Base-by-base conservation (phyloP, 2,113 vertebrate genomes). In the Mystacornis crossleyi region DNA sequence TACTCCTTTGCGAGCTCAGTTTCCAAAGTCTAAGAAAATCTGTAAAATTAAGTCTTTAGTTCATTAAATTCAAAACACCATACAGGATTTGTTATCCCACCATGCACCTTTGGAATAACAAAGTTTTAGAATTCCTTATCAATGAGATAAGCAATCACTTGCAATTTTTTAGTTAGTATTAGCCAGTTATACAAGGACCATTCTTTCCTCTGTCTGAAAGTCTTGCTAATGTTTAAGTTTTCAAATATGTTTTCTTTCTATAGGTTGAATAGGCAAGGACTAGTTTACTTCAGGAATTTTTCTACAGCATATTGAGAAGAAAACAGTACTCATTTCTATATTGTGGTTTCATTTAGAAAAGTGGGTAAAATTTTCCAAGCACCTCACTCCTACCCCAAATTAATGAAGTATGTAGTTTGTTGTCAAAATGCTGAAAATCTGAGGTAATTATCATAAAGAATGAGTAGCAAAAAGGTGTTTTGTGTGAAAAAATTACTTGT, bases 401-500 rank as follows among this genome's bases (percentile, higher is more conserved):
- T 80, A 85, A 55, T 74, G 12, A 70, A 24, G 9, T 71, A 26
- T 58, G 24, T 53, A 15, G 6, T 60, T 92, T 72, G 15, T 50
- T 57, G 29, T 10, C 43, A 84, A 85, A 86, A 42, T 14, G 16
- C 8, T 38, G 28, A 55, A 81, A 87, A 67, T 67, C 28, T 72
- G 54, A 66, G 31, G 10, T 53, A 62, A 67, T 61, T 92, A 29
- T 65, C 17, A 47, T 66, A 14, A 58, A 58, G 34, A 90, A 72
- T 33, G 24, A 64, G 8, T 75, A 36, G 78, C 40, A 73, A 42
- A 64, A 55, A 89, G 20, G 24, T 83, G 18, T 40, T 70, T 74
- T 72, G 14, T 79, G 34, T 71, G 45, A 82, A 21, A 94, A 84
- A 84, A 74, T 77, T 66, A 33, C 48, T 86, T 90, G 9, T 77